These are phyloP conservation scores for Dryococelus australis DNA, from an alignment of 2,888 invertebrate species.

Conservation along the genomic window DNA sequence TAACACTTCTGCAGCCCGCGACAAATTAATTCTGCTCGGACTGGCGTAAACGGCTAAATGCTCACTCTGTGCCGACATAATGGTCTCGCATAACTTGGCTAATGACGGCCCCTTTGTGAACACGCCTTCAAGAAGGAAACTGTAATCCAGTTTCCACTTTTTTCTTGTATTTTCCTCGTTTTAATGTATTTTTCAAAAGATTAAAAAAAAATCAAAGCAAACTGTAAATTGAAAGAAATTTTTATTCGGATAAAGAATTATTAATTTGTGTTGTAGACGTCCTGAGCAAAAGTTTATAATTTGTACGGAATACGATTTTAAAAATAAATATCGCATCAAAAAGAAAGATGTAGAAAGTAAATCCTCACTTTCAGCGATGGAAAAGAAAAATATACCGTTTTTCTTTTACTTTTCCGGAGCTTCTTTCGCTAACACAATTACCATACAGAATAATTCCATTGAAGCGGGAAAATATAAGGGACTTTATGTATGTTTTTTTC, in stretches of 20 bases:
- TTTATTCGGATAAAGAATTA: not conserved
- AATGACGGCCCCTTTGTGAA: not conserved
- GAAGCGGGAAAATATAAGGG: conserved; percentile 26
- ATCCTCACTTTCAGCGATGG: not conserved
- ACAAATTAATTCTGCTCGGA: not conserved
- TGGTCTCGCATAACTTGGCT: not conserved
- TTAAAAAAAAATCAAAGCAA: not conserved
- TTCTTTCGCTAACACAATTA: conserved; percentile 43
- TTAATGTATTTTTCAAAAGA: not conserved
- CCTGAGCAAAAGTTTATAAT: not conserved
- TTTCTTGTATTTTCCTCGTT: not conserved
- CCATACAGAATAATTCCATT: conserved; percentile 44
- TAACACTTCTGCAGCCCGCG: not conserved
- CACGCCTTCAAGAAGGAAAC: not conserved
- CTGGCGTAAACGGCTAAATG: not conserved
- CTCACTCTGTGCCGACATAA: not conserved
- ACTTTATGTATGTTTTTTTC: not conserved
- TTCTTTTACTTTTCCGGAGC: conserved; percentile 25
- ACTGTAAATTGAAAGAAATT: not conserved
- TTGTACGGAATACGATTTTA: not conserved
- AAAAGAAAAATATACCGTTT: conserved; percentile 32
- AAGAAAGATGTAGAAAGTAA: not conserved
- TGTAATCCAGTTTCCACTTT: not conserved
- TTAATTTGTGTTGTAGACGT: not conserved
- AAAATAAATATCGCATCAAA: not conserved